A percentile compares a stretch with the other conserved stretches of the same genome.
Evolutionary conservation across 2,113 vertebrate genomes (phyloP).

Genomic region (Anthoscopus minutus): DNA sequence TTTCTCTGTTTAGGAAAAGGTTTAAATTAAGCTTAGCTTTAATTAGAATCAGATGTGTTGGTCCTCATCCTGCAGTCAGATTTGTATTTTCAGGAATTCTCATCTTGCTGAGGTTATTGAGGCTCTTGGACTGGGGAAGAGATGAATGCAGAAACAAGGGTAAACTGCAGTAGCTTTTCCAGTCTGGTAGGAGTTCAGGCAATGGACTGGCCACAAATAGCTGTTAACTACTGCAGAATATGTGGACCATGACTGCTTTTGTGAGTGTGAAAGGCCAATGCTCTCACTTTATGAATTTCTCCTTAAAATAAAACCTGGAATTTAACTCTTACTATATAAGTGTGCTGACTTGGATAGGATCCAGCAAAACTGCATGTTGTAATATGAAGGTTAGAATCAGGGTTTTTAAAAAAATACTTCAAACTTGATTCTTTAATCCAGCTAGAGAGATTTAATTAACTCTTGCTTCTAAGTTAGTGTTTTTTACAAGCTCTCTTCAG

Average conservation of each 20-base stretch:
- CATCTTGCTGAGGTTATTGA: not conserved
- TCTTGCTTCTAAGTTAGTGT: not conserved
- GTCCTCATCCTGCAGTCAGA: not conserved
- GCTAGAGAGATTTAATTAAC: not conserved
- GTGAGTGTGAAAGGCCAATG: not conserved
- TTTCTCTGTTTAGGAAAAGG: not conserved
- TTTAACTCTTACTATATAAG: not conserved
- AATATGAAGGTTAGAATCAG: constrained; percentile 18
- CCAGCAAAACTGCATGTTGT: not conserved
- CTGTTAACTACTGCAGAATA: not conserved
- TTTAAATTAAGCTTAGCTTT: constrained; percentile 5
- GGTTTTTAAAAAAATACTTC: not conserved
- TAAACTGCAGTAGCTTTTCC: not conserved
- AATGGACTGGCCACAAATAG: not conserved
- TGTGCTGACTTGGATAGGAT: constrained; percentile 22
- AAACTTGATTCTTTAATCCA: not conserved
- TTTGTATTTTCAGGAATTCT: not conserved
- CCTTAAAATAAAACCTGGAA: not conserved
- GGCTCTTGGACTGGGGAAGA: not conserved
- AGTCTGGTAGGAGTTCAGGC: not conserved
- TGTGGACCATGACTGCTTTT: constrained; percentile 3
- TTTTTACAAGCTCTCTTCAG: constrained; percentile 32
- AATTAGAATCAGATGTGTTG: not conserved
- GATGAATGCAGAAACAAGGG: not conserved
- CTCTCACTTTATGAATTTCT: not conserved